Conservation (phyloP, 1,140 invertebrate genomes). For the Micrasema minimum region DNA sequence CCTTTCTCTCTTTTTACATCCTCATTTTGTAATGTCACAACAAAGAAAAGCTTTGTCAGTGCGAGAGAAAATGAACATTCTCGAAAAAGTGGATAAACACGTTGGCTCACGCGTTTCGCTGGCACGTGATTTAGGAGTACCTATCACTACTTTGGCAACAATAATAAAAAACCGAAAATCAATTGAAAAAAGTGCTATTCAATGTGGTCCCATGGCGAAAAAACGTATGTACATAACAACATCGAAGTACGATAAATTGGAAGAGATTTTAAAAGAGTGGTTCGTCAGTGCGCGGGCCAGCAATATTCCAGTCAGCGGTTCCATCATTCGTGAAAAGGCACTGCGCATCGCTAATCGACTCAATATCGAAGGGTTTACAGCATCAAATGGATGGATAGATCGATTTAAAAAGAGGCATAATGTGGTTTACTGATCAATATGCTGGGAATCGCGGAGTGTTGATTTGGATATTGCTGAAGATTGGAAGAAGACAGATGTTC, state of each 20-base stretch:
- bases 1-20: not conserved
- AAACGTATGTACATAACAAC: conserved; percentile 25
- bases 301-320: conserved; percentile 12
- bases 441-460: conserved; percentile 1
- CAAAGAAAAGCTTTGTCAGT: conserved; percentile 6
- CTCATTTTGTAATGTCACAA: not conserved
- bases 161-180: conserved; percentile 25
- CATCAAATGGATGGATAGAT: conserved; percentile 36
- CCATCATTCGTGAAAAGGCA: conserved; percentile 3
- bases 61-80: not conserved
- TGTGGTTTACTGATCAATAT: conserved; percentile 17
- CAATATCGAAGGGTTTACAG: conserved; percentile 21
- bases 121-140: not conserved
- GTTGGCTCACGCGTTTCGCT: not conserved
- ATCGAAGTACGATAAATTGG: conserved; percentile 28
- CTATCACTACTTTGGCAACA: conserved; percentile 7
- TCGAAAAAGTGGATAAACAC: conserved; percentile 1
- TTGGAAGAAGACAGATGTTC: conserved; percentile 6
- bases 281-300: not conserved
- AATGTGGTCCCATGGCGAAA: conserved; percentile 15
- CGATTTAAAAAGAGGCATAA: conserved; percentile 31
- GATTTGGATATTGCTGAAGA: not conserved
- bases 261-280: conserved; percentile 21
- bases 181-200: not conserved
- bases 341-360: conserved; percentile 12